These are phyloP conservation scores for Cheilosia pagana DNA, from an alignment of 2,888 invertebrate genomes.

Conservation along the genomic window DNA sequence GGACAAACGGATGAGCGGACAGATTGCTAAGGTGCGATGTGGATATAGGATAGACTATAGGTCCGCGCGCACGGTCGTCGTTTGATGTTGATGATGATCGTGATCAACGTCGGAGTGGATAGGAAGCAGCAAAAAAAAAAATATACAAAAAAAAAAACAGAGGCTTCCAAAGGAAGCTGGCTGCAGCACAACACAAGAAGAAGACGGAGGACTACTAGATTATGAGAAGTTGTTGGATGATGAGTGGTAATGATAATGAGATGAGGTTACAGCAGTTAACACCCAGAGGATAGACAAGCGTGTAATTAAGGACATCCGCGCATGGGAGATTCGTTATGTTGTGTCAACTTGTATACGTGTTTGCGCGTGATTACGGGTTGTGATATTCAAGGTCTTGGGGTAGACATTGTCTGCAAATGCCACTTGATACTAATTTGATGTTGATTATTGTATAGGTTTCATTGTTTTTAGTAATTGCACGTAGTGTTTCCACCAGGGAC, in stretches of 20 bases:
- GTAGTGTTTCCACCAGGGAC: neutral
- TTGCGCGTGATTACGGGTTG: neutral
- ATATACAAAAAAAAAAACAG: neutral
- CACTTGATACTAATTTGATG: neutral
- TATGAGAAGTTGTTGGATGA: constrained; percentile 32
- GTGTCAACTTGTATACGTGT: constrained; percentile 10
- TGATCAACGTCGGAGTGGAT: constrained; percentile 42
- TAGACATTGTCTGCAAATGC: neutral
- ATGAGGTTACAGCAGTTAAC: constrained; percentile 61
- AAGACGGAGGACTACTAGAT: constrained; percentile 21
- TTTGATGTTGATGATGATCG: constrained; percentile 62
- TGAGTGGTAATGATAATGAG: constrained; percentile 55
- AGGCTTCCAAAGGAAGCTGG: constrained; percentile 27
- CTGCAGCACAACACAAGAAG: neutral
- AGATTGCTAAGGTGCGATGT: constrained; percentile 55
- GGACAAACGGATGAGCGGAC: constrained; percentile 49
- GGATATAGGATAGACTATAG: constrained; percentile 16
- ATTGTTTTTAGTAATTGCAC: neutral
- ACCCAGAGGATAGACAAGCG: constrained; percentile 47
- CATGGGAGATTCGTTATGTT: constrained; percentile 9
- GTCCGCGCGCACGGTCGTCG: constrained; percentile 25
- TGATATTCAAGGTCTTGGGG: constrained; percentile 4
- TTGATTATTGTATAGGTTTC: neutral
- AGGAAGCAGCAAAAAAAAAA: constrained; percentile 5
- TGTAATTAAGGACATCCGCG: constrained; percentile 48